Evolutionary conservation across 2,888 invertebrate species (phyloP), one percentile per base, ranked within the genome.

Genomic region (Lapara coniferarum): DNA sequence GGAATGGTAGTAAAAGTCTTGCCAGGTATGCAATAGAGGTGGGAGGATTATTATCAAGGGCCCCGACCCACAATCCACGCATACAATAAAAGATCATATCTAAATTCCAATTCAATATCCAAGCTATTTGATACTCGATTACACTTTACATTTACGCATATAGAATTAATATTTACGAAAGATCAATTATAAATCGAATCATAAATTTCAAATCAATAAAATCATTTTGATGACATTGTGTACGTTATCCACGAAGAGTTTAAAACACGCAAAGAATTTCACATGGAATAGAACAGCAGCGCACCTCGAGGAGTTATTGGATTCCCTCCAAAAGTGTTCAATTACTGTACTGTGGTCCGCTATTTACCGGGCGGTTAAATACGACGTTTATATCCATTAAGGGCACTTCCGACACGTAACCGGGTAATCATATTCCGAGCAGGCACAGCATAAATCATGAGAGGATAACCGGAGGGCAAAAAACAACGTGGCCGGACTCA

Each of bases 361-460:
- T 87, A 81, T 88, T 90, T 86, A 85, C 84, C 78, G 81, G 78
- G 81, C 82, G 81, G 87, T 89, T 89, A 89, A 92, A 89, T 88
- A 85, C 83, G 81, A 87, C 91, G 90, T 92, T 92, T 90, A 90
- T 93, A 91, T 88, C 91, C 90, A 92, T 93, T 92, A 92, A 86
- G 87, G 90, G 85, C 80, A 89, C 90, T 90, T 90, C 90, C 91
- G 87, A 88, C 89, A 88, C 87, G 87, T 86, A 88, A 82, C 83
- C 77, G 81, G 81, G 88, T 89, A 90, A 90, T 90, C 89, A 89
- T 89, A 90, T 90, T 92, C 91, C 84, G 85, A 85, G 88, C 92
- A 91, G 91, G 89, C 87, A 83, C 83, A 80, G 86, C 83, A 89
- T 92, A 92, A 93, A 92, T 93, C 92, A 91, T 85, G 84, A 82